phyloP scores from a whole-genome alignment of 2,888 invertebrate species.

The Mythimna ferrago region DNA sequence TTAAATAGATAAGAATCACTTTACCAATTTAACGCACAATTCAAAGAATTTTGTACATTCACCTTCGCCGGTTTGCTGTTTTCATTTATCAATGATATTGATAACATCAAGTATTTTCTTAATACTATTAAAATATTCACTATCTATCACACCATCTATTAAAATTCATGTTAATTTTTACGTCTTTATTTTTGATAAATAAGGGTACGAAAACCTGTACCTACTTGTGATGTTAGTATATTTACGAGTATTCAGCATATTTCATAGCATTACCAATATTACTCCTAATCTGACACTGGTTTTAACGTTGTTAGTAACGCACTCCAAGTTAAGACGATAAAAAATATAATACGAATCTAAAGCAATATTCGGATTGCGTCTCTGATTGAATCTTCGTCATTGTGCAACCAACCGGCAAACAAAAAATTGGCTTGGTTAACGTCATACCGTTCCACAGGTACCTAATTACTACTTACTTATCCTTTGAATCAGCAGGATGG shows the following conservation, averaged over 20 bases:
- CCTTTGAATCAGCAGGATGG: slow-evolving; percentile 2
- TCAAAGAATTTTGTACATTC: slow-evolving; percentile 23
- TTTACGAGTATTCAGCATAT: too few species aligned
- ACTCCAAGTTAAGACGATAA: not conserved
- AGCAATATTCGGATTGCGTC: not conserved
- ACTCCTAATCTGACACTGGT: too few species aligned
- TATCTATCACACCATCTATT: not conserved
- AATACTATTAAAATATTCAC: slow-evolving; percentile 18
- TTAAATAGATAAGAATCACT: slow-evolving; percentile 38
- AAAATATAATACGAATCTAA: not conserved
- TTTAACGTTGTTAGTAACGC: not conserved
- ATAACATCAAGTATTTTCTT: slow-evolving; percentile 5
- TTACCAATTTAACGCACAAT: slow-evolving; percentile 16
- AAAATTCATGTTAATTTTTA: not conserved
- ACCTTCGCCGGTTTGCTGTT: slow-evolving; percentile 1
- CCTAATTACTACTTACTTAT: not conserved
- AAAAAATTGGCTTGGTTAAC: not conserved
- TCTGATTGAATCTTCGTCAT: not conserved
- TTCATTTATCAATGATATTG: slow-evolving; percentile 19
- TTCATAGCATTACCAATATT: too few species aligned
- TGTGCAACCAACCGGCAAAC: not conserved
- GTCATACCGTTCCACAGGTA: not conserved
- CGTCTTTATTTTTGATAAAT: not conserved
- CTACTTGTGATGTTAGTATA: too few species aligned
- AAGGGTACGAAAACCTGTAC: too few species aligned